Conservation (phyloP, 2,888 invertebrate genomes). For the Thymelicus acteon region DNA sequence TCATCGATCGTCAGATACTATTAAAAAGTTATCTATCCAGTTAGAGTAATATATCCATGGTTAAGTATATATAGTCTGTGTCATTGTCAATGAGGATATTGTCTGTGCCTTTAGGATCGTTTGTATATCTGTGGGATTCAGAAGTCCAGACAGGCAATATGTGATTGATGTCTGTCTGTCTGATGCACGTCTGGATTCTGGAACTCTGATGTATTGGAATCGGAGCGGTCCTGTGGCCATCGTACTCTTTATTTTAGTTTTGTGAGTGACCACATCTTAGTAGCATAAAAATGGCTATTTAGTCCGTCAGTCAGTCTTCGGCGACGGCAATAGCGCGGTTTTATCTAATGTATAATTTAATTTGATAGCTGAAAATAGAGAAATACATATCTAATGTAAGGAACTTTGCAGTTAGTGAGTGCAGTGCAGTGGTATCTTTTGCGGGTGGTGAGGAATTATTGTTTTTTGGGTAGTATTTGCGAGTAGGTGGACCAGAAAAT, state of each 20-base stretch:
- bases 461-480: not conserved
- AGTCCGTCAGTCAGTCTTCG: constrained; percentile 2
- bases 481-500: constrained; percentile 47
- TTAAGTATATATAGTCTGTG: too few relatives aligned
- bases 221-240: constrained; percentile 4
- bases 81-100: too few relatives aligned
- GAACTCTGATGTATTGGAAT: too few relatives aligned
- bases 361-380: not conserved
- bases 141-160: too few relatives aligned
- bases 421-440: not conserved
- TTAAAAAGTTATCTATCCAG: too few relatives aligned
- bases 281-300: not conserved
- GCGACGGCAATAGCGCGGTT: not conserved
- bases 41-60: too few relatives aligned
- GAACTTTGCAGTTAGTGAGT: not conserved
- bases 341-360: not conserved
- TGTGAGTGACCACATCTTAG: too few relatives aligned
- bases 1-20: too few relatives aligned
- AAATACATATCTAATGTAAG: not conserved
- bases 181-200: too few relatives aligned
- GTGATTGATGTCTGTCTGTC: too few relatives aligned
- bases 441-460: not conserved
- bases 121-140: too few relatives aligned
- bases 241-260: not conserved
- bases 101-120: too few relatives aligned